Base-by-base conservation (phyloP, 64 coral and sea anemone species). In the Catalaphyllia jardinei region DNA sequence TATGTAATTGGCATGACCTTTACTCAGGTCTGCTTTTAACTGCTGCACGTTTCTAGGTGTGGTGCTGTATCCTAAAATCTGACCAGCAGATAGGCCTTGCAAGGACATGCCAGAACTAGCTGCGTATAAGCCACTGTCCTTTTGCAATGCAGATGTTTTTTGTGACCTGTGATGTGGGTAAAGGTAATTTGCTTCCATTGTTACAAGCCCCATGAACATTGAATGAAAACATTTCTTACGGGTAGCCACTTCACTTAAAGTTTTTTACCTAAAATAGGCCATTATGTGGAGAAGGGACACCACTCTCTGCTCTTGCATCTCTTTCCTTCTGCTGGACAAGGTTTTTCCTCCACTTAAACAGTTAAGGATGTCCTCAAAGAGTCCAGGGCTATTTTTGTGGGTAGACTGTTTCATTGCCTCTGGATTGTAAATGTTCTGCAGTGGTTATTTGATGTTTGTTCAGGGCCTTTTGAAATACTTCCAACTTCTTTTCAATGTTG, bases 61-160 rank as follows among this genome's bases (percentile, higher is more conserved):
- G 13, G 57, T 81, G 14, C 79, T 81, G 29, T 62, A 81, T 17
- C 79, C 79, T 2, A 81, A 31, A 1, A 62, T 10, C 79, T 62
- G 79, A 10, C 79, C 59, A 31, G 79, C 54, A 31, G 79, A 81
- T 16, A 81, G 27, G 2, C 79, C 79, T 19, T 30, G n/a, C 22
- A 62, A 14, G 0, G 79, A 63, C 55, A 78, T 25, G 22, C 76
- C 76, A 62, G 29, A 81, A 20, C 5, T 64, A 17, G 79, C 25
- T 19, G 79, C 55, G 38, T 81, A 16, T 18, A 81, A 16, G 8
- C 55, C 76, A 55, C 46, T 54, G 20, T 78, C 76, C 76, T 78
- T 78, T 55, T 78, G 76, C 3, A 78, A 20, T 11, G 76, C 19
- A 55, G 51, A 78, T 6, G 59, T 81, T 31, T 81, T 81, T 28